These are phyloP conservation scores for Dolomedes plantarius DNA, from an alignment of 2,888 invertebrate species.

Conservation along the genomic window DNA sequence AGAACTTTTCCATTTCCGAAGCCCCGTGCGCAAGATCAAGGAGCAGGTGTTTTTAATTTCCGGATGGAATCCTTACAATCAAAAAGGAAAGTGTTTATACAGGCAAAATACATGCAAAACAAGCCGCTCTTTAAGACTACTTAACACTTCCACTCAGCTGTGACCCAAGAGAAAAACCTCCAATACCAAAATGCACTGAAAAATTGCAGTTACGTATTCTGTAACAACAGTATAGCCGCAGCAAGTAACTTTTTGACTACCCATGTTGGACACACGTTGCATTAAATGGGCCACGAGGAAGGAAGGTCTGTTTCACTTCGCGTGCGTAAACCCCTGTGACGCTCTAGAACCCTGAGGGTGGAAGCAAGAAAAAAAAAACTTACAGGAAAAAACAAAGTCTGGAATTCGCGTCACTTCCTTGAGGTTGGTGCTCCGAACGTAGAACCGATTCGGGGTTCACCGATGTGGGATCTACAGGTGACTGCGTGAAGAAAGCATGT, in stretches of 20 bases:
- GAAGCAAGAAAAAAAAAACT: constrained; percentile 9
- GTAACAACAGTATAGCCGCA: background rate
- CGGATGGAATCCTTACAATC: background rate
- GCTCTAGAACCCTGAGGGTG: constrained; percentile 22
- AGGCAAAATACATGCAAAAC: background rate
- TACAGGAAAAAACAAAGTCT: constrained; percentile 25
- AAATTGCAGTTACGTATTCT: background rate
- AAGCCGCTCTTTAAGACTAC: background rate
- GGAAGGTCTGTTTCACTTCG: constrained; percentile 38
- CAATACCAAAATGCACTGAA: background rate
- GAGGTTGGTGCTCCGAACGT: constrained; percentile 39
- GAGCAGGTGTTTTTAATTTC: too few relatives aligned
- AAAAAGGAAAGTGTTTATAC: background rate
- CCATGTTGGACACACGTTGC: background rate
- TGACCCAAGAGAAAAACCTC: background rate
- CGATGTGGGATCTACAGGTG: constrained; percentile 13
- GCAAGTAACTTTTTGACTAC: background rate
- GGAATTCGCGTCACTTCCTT: constrained; percentile 39
- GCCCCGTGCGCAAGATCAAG: too few relatives aligned
- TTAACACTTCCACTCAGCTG: background rate
- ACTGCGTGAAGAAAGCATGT: background rate
- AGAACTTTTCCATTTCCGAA: too few relatives aligned
- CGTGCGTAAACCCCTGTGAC: constrained; percentile 16
- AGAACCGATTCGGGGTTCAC: constrained; percentile 14
- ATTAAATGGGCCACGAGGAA: constrained; percentile 53